Evolutionary conservation across 2,113 vertebrate genomes (phyloP).

Genomic region (Hippocampus zosterae): DNA sequence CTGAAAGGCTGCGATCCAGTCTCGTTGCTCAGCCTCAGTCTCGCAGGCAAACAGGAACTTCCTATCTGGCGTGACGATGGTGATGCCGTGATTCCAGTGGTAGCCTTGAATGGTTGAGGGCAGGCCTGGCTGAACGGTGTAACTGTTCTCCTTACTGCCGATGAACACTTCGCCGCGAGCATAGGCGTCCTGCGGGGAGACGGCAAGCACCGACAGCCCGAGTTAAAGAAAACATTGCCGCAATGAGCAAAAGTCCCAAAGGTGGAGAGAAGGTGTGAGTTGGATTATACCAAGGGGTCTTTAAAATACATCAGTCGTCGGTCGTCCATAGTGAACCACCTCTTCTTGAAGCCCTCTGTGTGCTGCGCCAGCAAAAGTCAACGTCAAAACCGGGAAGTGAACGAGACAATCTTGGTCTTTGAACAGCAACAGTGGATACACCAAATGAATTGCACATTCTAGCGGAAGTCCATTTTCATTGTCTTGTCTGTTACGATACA

Average conservation of each 20-base stretch:
- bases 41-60: slow-evolving; percentile 95
- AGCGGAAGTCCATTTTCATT: no score
- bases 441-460: no score
- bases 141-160: slow-evolving; percentile 92
- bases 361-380: slow-evolving; percentile 70
- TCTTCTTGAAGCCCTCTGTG: slow-evolving; percentile 93
- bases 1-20: slow-evolving; percentile 89
- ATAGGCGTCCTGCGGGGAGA: slow-evolving; percentile 81
- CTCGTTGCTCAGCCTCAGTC: slow-evolving; percentile 82
- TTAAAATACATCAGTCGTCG: slow-evolving; percentile 96
- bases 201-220: neutral
- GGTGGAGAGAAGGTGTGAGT: neutral
- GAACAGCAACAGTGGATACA: neutral
- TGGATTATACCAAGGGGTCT: slow-evolving; percentile 86
- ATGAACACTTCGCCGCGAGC: slow-evolving; percentile 96
- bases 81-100: slow-evolving; percentile 92
- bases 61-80: slow-evolving; percentile 91
- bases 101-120: slow-evolving; percentile 84
- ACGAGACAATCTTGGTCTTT: neutral
- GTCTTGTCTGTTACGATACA: no score
- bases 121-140: slow-evolving; percentile 85
- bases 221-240: neutral
- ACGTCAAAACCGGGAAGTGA: neutral
- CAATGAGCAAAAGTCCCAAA: neutral
- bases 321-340: slow-evolving; percentile 97